These are phyloP conservation scores for Patagioenas fasciata DNA, from an alignment of 2,113 vertebrate species.

Conservation along the genomic window DNA sequence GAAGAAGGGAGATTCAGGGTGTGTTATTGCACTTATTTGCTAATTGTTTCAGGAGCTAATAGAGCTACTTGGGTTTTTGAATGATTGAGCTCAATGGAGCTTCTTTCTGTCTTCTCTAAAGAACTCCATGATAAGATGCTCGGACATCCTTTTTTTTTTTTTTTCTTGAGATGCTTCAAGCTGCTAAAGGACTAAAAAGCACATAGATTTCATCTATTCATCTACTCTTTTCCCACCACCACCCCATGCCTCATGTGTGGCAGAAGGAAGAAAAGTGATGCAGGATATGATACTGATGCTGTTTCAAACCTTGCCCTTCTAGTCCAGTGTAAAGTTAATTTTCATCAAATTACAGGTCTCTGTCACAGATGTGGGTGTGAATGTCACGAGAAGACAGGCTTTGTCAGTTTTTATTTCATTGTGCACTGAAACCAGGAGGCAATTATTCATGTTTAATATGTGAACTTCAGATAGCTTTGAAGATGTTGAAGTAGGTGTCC, in stretches of 20 bases:
- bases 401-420: slow-evolving; percentile 56
- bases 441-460: slow-evolving; percentile 55
- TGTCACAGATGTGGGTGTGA: slow-evolving; percentile 40
- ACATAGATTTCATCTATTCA: neutral
- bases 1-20: neutral
- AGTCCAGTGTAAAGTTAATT: slow-evolving; percentile 37
- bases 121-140: neutral
- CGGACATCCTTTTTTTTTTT: neutral
- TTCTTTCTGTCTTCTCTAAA: neutral
- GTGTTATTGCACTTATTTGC: neutral
- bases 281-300: neutral
- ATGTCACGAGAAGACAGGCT: slow-evolving; percentile 34
- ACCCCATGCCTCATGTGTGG: no score
- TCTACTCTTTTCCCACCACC: neutral
- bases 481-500: slow-evolving; percentile 36
- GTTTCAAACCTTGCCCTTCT: slow-evolving; percentile 6
- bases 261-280: neutral
- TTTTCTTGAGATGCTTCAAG: neutral
- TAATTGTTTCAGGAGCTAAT: neutral
- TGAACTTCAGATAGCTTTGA: slow-evolving; percentile 48
- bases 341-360: slow-evolving; percentile 26
- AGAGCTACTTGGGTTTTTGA: neutral
- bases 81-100: neutral
- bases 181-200: neutral
- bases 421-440: slow-evolving; percentile 9